Conservation (phyloP, 2,888 invertebrate species). For the Eupithecia tripunctaria region DNA sequence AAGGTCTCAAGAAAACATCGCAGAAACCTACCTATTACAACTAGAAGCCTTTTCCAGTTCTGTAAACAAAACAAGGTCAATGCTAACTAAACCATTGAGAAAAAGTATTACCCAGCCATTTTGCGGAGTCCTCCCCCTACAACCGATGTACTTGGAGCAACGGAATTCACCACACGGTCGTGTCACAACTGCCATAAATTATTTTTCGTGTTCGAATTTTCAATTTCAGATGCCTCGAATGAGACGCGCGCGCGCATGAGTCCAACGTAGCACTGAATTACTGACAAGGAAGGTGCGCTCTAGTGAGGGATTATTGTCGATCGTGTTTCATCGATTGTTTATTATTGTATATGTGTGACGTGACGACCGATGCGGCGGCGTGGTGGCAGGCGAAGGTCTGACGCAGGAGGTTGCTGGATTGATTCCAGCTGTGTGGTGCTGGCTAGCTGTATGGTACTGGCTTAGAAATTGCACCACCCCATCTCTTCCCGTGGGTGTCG, state of each 20-base stretch:
- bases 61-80: slow-evolving; percentile 46
- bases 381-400: too few species aligned
- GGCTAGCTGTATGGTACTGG: too few species aligned
- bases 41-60: slow-evolving; percentile 37
- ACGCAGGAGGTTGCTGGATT: too few species aligned
- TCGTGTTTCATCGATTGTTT: slow-evolving; percentile 36
- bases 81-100: slow-evolving; percentile 23
- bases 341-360: too few species aligned
- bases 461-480: too few species aligned
- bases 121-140: slow-evolving; percentile 63
- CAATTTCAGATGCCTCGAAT: slow-evolving; percentile 50
- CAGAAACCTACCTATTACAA: slow-evolving; percentile 39
- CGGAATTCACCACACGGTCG: slow-evolving; percentile 75
- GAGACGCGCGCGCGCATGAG: slow-evolving; percentile 78
- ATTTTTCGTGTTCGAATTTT: slow-evolving; percentile 54
- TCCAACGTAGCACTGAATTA: slow-evolving; percentile 73
- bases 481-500: too few species aligned
- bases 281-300: slow-evolving; percentile 65
- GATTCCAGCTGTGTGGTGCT: too few species aligned
- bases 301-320: slow-evolving; percentile 47
- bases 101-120: slow-evolving; percentile 70
- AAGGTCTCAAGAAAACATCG: slow-evolving; percentile 39
- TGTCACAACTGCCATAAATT: slow-evolving; percentile 81
- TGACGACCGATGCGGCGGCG: too few species aligned
- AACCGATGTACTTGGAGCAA: slow-evolving; percentile 68